Evolutionary conservation across 2,113 vertebrate species (phyloP).

Genomic region (Saccopteryx leptura): DNA sequence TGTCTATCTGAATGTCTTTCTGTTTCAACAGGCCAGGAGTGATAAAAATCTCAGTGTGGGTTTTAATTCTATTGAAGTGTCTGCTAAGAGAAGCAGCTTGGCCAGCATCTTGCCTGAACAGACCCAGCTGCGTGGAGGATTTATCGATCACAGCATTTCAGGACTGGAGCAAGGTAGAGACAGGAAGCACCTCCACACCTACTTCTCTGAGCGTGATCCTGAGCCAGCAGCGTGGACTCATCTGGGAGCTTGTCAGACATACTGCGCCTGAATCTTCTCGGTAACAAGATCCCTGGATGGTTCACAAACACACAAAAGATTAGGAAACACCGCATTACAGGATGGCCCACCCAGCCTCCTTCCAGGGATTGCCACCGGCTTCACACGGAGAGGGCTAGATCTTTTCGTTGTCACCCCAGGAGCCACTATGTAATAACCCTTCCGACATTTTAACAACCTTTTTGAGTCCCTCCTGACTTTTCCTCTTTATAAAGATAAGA

Average conservation of each 20-base stretch:
- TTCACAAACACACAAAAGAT: neutral
- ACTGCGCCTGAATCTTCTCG: neutral
- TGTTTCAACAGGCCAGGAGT: neutral
- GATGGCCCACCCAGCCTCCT: neutral
- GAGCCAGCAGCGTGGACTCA: neutral
- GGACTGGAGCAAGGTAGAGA: neutral
- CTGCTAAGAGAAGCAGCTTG: neutral
- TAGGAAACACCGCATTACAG: neutral
- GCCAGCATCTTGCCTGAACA: neutral
- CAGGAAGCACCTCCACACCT: neutral
- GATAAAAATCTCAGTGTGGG: neutral
- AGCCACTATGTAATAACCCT: neutral
- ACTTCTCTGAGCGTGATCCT: neutral
- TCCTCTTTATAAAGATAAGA: constrained; percentile 47
- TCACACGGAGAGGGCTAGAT: neutral
- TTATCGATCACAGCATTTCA: neutral
- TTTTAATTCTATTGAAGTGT: constrained; percentile 14
- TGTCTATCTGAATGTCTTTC: neutral
- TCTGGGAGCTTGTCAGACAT: neutral
- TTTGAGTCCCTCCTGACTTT: constrained; percentile 42
- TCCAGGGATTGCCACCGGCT: too few relatives aligned
- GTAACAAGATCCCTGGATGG: neutral
- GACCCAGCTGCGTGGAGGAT: neutral
- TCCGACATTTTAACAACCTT: constrained; percentile 42
- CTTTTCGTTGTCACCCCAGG: neutral